These are phyloP conservation scores for Stichodactyla mertensii DNA, from an alignment of 64 coral and sea anemone genomes.

Conservation along the genomic window DNA sequence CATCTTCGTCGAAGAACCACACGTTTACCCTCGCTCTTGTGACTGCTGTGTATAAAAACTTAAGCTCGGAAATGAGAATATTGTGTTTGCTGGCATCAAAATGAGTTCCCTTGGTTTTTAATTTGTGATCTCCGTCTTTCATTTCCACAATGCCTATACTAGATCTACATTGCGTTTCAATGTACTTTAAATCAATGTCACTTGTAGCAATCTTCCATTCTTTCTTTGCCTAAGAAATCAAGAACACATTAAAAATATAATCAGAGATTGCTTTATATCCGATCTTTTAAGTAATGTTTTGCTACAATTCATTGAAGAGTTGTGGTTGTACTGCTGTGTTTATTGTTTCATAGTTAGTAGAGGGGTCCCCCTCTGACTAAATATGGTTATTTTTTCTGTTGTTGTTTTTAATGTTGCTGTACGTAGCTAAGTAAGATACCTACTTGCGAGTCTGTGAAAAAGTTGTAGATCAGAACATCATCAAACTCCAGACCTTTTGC, in stretches of 20 bases:
- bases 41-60: constrained; percentile 94
- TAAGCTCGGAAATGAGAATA: constrained; percentile 91
- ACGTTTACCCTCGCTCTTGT: constrained; percentile 95
- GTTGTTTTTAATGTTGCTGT: too few species aligned
- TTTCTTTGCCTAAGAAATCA: constrained; percentile 33
- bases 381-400: background rate
- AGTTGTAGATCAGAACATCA: constrained; percentile 61
- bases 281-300: too few species aligned
- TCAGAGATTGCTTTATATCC: too few species aligned
- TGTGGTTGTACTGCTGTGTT: too few species aligned
- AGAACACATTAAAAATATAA: background rate
- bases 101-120: constrained; percentile 30
- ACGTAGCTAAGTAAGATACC: background rate
- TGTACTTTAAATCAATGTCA: constrained; percentile 27
- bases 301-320: too few species aligned
- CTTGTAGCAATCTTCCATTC: constrained; percentile 59
- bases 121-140: constrained; percentile 16
- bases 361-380: too few species aligned
- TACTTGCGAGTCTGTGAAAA: constrained; percentile 64
- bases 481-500: constrained; percentile 65
- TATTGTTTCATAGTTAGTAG: too few species aligned
- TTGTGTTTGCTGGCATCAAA: constrained; percentile 66
- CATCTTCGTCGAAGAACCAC: constrained; percentile 94
- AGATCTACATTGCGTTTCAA: background rate
- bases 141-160: constrained; percentile 22